Evolutionary conservation across 2,888 invertebrate genomes (phyloP), one percentile per base, ranked within the genome.

Genomic region (Amitus sp.): DNA sequence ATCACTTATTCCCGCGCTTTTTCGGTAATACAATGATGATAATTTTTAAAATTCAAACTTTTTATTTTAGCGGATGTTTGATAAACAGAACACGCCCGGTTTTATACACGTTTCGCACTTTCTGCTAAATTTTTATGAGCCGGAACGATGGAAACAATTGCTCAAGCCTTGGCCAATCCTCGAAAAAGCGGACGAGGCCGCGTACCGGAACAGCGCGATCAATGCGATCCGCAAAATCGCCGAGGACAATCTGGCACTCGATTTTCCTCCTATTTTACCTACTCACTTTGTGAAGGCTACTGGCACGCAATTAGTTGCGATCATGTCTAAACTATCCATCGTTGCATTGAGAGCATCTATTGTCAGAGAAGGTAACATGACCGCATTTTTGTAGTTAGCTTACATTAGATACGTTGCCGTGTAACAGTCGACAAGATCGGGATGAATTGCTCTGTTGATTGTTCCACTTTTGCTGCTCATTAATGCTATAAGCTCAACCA

Each of bases 251-350:
- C 56, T 70, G 2, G 79, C 81, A 47, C 45, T 80, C 15, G 67
- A 68, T 43, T 78, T 80, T 59, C 80, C 81, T 33, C 66, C 70
- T 30, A 76, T 80, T 50, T 64, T 78, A 19, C 63, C 73, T 5
- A 75, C 81, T 5, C 74, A 79, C 50, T 71, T 82, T 47, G 63
- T 79, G 52, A 73, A 75, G 23, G 80, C 81, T 2, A 70, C 73
- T 27, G 81, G 81, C 4, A 74, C 67, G 2, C 80, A 79, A 61
- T 80, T 80, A 51, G 68, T 69, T 2, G 69, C 57, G 12, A 76
- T 82, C 30, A 82, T 82, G 79, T 76, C 73, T 72, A 75, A 75
- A 60, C 66, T 82, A 2, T 82, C 81, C 1, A 62, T 74, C 17
- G 74, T 77, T 27, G 72, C 70, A 3, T 9, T 81, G 17, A 72